phyloP scores from a whole-genome alignment of 2,797 vertebrate species.

The Leucoraja ocellata region DNA sequence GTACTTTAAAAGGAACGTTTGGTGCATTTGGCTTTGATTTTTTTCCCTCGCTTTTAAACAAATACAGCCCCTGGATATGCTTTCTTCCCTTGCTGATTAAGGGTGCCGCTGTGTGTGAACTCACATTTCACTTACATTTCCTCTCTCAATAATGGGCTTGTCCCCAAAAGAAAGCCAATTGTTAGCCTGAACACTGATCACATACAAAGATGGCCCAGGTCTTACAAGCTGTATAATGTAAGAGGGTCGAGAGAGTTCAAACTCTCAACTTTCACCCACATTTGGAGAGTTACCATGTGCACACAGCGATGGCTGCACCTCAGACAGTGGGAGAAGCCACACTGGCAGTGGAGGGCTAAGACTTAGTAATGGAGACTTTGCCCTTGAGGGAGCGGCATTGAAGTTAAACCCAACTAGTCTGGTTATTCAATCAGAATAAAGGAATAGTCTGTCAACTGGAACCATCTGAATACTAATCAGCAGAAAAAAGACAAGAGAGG shows the following conservation, averaged over 20 bases:
- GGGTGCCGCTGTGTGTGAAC: constrained; percentile 28
- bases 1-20: constrained; percentile 30
- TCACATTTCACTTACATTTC: constrained; percentile 37
- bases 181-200: constrained; percentile 35
- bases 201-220: constrained; percentile 33
- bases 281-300: neutral
- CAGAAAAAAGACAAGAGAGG: neutral
- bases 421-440: neutral
- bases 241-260: constrained; percentile 24
- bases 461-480: neutral
- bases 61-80: constrained; percentile 32
- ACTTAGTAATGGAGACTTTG: neutral
- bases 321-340: neutral
- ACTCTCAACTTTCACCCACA: constrained; percentile 35
- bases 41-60: constrained; percentile 36
- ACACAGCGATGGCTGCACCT: neutral
- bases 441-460: neutral
- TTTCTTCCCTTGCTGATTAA: constrained; percentile 38
- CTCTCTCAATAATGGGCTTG: constrained; percentile 33
- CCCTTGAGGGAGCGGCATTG: neutral
- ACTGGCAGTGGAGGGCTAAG: neutral
- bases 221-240: constrained; percentile 1
- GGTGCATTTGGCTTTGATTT: constrained; percentile 33
- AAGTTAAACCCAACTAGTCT: too few relatives aligned
- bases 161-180: constrained; percentile 31